Evolutionary conservation across 1,140 invertebrate genomes (phyloP).

Genomic region (Anagrus nilaparvatae): DNA sequence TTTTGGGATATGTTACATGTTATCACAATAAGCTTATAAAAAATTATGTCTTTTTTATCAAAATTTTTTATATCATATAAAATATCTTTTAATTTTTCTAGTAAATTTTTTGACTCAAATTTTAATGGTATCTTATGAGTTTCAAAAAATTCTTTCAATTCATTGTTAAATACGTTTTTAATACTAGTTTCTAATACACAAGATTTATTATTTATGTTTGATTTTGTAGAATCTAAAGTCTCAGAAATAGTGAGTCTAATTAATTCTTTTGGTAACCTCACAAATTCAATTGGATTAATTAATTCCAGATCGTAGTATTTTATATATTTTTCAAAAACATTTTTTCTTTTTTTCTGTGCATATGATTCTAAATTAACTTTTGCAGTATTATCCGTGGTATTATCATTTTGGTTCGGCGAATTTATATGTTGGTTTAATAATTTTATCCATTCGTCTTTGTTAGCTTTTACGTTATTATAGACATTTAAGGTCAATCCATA

Average conservation of each 20-base stretch:
- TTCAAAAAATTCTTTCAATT: conserved; percentile 12
- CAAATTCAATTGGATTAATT: conserved; percentile 5
- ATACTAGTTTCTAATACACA: neutral
- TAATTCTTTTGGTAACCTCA: conserved; percentile 6
- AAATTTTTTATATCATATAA: conserved; percentile 8
- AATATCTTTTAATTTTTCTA: conserved; percentile 10
- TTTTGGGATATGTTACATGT: conserved; percentile 7
- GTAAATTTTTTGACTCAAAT: conserved; percentile 1
- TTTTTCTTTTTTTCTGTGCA: neutral
- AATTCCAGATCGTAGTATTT: neutral
- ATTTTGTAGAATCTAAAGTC: conserved; percentile 4
- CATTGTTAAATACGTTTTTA: conserved; percentile 1
- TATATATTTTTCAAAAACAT: neutral
- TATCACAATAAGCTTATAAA: conserved; percentile 14
- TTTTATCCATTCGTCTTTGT: neutral
- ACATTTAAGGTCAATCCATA: neutral
- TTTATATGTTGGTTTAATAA: neutral
- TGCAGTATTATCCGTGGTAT: neutral
- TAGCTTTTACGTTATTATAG: neutral
- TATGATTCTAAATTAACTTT: neutral
- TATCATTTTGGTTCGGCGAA: neutral
- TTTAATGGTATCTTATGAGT: conserved; percentile 5
- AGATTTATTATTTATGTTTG: neutral
- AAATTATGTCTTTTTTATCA: conserved; percentile 12
- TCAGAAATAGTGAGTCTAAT: neutral